Evolutionary conservation across 1,140 invertebrate species (phyloP).

Genomic region (Halotydeus destructor): DNA sequence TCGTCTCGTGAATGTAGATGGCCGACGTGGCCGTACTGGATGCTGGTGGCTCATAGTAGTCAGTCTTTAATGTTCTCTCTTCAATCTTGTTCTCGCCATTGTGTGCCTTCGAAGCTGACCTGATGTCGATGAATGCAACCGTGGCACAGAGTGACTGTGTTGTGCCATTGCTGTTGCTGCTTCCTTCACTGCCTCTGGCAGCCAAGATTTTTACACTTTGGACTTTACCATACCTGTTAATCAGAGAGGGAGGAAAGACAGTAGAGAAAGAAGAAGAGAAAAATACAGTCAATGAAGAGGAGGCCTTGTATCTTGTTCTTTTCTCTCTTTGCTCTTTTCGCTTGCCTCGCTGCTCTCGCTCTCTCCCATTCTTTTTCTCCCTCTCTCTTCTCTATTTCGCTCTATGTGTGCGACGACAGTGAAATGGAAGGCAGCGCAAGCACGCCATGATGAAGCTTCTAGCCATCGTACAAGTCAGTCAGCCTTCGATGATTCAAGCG

Average conservation of each 20-base stretch:
- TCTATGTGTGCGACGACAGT: no score
- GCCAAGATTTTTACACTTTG: slow-evolving; percentile 79
- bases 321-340: background rate
- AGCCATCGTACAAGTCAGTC: no score
- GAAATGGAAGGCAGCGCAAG: slow-evolving; percentile 11
- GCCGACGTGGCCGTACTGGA: slow-evolving; percentile 22
- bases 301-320: background rate
- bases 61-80: slow-evolving; percentile 56
- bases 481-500: no score
- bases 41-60: slow-evolving; percentile 65
- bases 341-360: background rate
- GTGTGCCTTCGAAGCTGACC: slow-evolving; percentile 78
- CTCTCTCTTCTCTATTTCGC: background rate
- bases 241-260: slow-evolving; percentile 20
- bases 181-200: slow-evolving; percentile 15
- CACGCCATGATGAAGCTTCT: slow-evolving; percentile 18
- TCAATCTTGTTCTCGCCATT: slow-evolving; percentile 68
- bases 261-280: background rate
- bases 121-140: slow-evolving; percentile 90
- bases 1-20: slow-evolving; percentile 18
- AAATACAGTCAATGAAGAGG: background rate
- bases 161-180: slow-evolving; percentile 6
- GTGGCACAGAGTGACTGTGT: slow-evolving; percentile 43
- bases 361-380: background rate
- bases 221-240: slow-evolving; percentile 75